These are phyloP conservation scores for Cephus spinipes DNA, from an alignment of 2,888 invertebrate species.

Conservation along the genomic window DNA sequence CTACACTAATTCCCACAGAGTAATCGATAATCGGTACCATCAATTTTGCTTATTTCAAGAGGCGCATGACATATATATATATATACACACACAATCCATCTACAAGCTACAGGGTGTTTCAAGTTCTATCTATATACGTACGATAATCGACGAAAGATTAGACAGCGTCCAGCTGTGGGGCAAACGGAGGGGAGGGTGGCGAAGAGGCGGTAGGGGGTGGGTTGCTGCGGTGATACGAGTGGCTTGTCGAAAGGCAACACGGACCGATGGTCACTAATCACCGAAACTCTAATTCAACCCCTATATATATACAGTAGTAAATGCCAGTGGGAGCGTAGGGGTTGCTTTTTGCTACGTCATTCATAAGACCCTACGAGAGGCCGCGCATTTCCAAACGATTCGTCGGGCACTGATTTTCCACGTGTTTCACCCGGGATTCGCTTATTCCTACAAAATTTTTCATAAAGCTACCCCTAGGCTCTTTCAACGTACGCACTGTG, in stretches of 20 bases:
- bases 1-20: background rate
- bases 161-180: constrained; percentile 54
- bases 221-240: constrained; percentile 26
- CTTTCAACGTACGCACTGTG: background rate
- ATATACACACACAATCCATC: background rate
- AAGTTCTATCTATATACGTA: constrained; percentile 46
- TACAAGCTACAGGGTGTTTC: constrained; percentile 19
- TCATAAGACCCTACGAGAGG: constrained; percentile 50
- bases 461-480: background rate
- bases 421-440: constrained; percentile 39
- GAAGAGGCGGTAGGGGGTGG: background rate
- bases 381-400: constrained; percentile 27
- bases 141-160: constrained; percentile 58
- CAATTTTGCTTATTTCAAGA: background rate
- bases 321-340: constrained; percentile 8
- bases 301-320: background rate
- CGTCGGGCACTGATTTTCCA: constrained; percentile 43
- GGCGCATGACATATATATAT: background rate
- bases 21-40: background rate
- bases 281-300: constrained; percentile 11
- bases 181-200: constrained; percentile 20
- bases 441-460: background rate
- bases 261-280: constrained; percentile 39
- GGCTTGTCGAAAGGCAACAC: constrained; percentile 45
- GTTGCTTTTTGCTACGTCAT: constrained; percentile 57